phyloP scores from a whole-genome alignment of 2,797 vertebrate genomes.

The Eulemur albifrons region DNA sequence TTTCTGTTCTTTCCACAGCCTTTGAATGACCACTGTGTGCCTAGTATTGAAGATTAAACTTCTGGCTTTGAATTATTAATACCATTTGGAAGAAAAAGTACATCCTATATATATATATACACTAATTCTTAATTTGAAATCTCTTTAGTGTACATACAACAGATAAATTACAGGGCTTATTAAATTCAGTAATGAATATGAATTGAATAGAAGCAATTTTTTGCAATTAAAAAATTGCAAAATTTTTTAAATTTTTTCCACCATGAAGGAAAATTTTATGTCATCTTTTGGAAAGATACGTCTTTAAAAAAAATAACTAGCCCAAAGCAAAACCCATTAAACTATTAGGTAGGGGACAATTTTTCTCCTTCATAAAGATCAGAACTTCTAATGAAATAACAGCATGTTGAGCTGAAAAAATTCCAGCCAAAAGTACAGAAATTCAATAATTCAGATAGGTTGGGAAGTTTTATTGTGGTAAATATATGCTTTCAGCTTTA shows the following conservation, averaged over 20 bases:
- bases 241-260: background rate
- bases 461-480: background rate
- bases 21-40: background rate
- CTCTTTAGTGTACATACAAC: background rate
- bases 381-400: slow-evolving; percentile 6
- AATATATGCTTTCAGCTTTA: background rate
- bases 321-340: background rate
- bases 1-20: background rate
- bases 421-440: background rate
- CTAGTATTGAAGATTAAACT: background rate
- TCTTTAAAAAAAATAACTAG: background rate
- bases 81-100: background rate
- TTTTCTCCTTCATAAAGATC: background rate
- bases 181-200: background rate
- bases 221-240: background rate
- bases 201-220: background rate
- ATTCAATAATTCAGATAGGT: background rate
- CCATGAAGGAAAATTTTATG: background rate
- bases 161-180: background rate
- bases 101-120: background rate
- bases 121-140: slow-evolving; percentile 11
- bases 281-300: background rate
- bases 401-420: background rate
- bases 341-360: background rate
- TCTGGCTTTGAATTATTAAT: background rate